Conservation (phyloP, 2,113 vertebrate genomes). For the Eurystomus gularis region DNA sequence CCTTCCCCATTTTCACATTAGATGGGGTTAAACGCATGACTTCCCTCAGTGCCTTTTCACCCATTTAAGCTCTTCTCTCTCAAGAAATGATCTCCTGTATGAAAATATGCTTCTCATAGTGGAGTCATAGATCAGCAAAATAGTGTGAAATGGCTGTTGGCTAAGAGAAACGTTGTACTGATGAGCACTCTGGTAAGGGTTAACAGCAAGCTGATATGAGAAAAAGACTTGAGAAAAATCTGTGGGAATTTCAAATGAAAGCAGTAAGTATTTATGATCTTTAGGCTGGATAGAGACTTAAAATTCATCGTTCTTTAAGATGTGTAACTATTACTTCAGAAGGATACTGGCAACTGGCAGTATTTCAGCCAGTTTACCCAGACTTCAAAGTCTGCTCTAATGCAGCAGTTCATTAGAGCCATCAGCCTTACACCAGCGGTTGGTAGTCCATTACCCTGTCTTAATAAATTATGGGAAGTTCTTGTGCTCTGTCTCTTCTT, state of each 20-base stretch:
- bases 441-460: not conserved
- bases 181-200: not conserved
- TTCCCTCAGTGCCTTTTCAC: not conserved
- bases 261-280: not conserved
- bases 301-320: not conserved
- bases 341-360: not conserved
- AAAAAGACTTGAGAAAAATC: not conserved
- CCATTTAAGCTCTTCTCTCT: not conserved
- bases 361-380: not conserved
- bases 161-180: not conserved
- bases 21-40: not conserved
- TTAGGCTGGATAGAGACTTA: not conserved
- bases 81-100: not conserved
- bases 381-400: not conserved
- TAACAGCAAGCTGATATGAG: not conserved
- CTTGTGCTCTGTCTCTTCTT: not conserved
- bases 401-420: not conserved
- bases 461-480: not conserved
- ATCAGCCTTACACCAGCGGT: not conserved
- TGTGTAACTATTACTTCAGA: not conserved
- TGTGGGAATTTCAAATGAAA: not conserved
- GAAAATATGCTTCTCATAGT: not conserved
- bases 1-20: not conserved
- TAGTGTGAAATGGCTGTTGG: not conserved
- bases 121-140: not conserved